These are phyloP conservation scores for Drosophila mimica DNA, from an alignment of 2,888 invertebrate species.

Conservation along the genomic window DNA sequence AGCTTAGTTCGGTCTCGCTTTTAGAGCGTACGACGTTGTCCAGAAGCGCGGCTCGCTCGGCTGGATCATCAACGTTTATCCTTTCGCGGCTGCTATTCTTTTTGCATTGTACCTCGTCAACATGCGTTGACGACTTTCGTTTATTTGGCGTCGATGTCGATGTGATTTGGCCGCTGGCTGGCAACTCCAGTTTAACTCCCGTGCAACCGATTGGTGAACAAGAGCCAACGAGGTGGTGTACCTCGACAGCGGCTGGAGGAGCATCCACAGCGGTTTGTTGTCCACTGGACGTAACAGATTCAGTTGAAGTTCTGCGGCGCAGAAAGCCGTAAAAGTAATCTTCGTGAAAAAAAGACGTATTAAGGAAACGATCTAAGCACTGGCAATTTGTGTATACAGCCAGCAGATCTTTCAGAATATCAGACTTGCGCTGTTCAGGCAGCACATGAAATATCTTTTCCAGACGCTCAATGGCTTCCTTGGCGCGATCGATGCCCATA, in stretches of 20 bases:
- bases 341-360: slow-evolving; percentile 94
- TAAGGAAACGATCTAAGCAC: slow-evolving; percentile 93
- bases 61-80: slow-evolving; percentile 25
- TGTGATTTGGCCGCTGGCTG: slow-evolving; percentile 11
- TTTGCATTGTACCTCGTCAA: slow-evolving; percentile 67
- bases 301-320: slow-evolving; percentile 85
- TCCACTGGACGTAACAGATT: neutral
- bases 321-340: slow-evolving; percentile 92
- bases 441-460: slow-evolving; percentile 93
- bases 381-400: slow-evolving; percentile 94
- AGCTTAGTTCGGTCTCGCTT: slow-evolving; percentile 31
- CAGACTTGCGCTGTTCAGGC: slow-evolving; percentile 90
- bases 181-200: slow-evolving; percentile 5
- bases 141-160: slow-evolving; percentile 67
- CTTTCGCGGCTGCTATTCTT: slow-evolving; percentile 50
- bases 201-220: slow-evolving; percentile 1
- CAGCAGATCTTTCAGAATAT: slow-evolving; percentile 92
- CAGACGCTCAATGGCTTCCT: slow-evolving; percentile 90
- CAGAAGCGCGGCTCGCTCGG: slow-evolving; percentile 9
- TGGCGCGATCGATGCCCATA: slow-evolving; percentile 91
- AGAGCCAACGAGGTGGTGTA: neutral
- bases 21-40: slow-evolving; percentile 16
- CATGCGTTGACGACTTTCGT: slow-evolving; percentile 62
- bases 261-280: neutral
- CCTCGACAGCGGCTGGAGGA: neutral